phyloP scores from a whole-genome alignment of 2,888 invertebrate genomes.

The Lochmaea crataegi region DNA sequence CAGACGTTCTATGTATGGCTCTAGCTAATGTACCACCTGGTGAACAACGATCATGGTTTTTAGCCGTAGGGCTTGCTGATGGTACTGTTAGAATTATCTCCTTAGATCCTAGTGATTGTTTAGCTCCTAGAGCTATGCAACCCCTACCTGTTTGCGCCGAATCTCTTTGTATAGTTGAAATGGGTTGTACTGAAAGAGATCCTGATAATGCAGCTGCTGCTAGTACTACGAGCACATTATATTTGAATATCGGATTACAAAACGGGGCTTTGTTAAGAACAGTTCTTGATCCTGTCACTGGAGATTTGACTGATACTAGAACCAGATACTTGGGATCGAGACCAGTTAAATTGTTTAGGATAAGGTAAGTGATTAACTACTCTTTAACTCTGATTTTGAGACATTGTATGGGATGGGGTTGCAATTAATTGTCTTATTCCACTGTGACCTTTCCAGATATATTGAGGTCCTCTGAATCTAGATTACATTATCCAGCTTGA shows the following conservation, averaged over 20 bases:
- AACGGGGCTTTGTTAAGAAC: constrained; percentile 95
- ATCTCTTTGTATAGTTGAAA: constrained; percentile 96
- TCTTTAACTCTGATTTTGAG: too few relatives aligned
- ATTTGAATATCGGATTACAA: constrained; percentile 96
- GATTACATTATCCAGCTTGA: too few relatives aligned
- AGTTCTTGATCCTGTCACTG: constrained; percentile 94
- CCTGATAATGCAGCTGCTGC: constrained; percentile 71
- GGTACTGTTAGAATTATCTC: constrained; percentile 98
- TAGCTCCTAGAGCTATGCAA: constrained; percentile 96
- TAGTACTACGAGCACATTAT: constrained; percentile 80
- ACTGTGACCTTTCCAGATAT: too few relatives aligned
- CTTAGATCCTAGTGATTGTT: constrained; percentile 95
- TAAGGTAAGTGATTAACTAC: too few relatives aligned
- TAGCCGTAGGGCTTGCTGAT: constrained; percentile 95
- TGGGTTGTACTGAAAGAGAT: constrained; percentile 78
- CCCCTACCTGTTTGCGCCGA: constrained; percentile 96
- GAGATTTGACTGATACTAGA: constrained; percentile 96
- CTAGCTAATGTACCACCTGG: constrained; percentile 94
- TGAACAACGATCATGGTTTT: constrained; percentile 94
- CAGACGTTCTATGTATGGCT: constrained; percentile 99
- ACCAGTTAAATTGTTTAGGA: constrained; percentile 79
- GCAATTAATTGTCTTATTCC: too few relatives aligned
- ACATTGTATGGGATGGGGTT: too few relatives aligned
- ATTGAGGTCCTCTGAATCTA: too few relatives aligned
- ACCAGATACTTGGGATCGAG: constrained; percentile 92